Conservation (phyloP, 2,113 vertebrate genomes). For the Siniperca chuatsi region DNA sequence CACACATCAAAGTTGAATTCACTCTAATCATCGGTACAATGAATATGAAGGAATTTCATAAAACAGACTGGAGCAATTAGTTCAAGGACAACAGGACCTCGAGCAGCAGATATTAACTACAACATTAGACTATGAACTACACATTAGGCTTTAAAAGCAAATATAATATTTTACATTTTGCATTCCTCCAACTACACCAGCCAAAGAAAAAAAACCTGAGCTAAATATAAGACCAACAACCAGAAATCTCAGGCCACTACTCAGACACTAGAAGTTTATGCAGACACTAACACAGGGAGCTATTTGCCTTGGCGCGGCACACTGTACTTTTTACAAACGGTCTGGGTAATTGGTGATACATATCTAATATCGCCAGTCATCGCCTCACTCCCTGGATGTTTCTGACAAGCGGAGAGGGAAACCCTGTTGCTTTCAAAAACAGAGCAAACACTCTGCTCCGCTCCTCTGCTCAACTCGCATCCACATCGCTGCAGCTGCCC, state of each 20-base stretch:
- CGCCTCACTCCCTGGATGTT: slow-evolving; percentile 79
- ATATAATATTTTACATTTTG: slow-evolving; percentile 1
- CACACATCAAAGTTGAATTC: background rate
- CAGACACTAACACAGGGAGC: slow-evolving; percentile 80
- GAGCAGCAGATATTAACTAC: background rate
- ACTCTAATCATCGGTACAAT: background rate
- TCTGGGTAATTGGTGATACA: slow-evolving; percentile 83
- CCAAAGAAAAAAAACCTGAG: slow-evolving; percentile 8
- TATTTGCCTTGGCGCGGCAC: slow-evolving; percentile 80
- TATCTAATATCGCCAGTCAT: slow-evolving; percentile 84
- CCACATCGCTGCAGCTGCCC: slow-evolving; percentile 61
- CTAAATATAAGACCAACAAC: slow-evolving; percentile 40
- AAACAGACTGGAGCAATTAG: background rate
- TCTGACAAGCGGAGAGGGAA: slow-evolving; percentile 71
- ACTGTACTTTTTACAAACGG: slow-evolving; percentile 71
- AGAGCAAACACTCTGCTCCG: slow-evolving; percentile 68
- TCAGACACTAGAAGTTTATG: slow-evolving; percentile 71
- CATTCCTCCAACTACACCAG: slow-evolving; percentile 11
- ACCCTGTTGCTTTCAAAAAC: slow-evolving; percentile 88
- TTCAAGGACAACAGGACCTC: background rate
- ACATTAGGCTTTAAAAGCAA: background rate
- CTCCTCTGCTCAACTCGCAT: slow-evolving; percentile 37
- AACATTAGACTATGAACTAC: background rate
- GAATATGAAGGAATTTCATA: background rate
- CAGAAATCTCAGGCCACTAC: slow-evolving; percentile 50